Evolutionary conservation across 2,113 vertebrate species (phyloP).

Genomic region (Syngnathus typhle): DNA sequence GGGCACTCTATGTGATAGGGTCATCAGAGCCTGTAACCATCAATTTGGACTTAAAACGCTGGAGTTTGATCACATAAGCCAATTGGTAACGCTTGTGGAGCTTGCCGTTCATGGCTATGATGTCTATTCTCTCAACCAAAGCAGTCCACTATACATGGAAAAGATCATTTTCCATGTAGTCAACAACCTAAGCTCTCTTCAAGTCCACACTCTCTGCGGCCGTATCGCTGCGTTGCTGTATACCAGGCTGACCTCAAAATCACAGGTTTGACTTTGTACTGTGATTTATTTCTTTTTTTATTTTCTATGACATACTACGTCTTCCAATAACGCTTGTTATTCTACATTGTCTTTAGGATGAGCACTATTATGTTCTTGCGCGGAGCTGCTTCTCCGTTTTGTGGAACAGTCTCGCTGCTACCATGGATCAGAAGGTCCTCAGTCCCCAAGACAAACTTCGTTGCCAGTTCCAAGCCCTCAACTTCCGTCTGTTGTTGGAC

Average conservation of each 20-base stretch:
- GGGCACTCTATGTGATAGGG: conserved; percentile 72
- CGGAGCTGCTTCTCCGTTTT: conserved; percentile 75
- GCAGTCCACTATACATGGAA: conserved; percentile 79
- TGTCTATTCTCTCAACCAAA: conserved; percentile 35
- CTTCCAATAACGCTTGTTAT: background rate
- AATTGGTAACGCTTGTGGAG: conserved; percentile 73
- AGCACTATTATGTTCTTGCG: conserved; percentile 67
- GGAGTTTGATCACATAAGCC: conserved; percentile 42
- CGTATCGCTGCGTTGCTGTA: conserved; percentile 68
- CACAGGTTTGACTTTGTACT: conserved; percentile 34
- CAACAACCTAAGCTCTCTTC: conserved; percentile 60
- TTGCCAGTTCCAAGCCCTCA: conserved; percentile 72
- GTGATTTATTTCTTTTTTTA: background rate
- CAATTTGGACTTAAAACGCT: conserved; percentile 59
- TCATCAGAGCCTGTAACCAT: conserved; percentile 81
- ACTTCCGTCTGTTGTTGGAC: conserved; percentile 77
- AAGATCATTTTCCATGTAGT: conserved; percentile 84
- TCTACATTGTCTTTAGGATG: conserved; percentile 34
- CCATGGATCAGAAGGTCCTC: conserved; percentile 25
- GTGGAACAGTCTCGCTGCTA: conserved; percentile 67
- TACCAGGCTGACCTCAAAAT: conserved; percentile 50
- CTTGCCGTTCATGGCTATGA: conserved; percentile 73
- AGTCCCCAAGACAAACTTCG: conserved; percentile 44
- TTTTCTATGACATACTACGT: background rate
- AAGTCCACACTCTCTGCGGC: conserved; percentile 41